Conservation (phyloP, 2,888 invertebrate species). For the Isoperla grammatica region DNA sequence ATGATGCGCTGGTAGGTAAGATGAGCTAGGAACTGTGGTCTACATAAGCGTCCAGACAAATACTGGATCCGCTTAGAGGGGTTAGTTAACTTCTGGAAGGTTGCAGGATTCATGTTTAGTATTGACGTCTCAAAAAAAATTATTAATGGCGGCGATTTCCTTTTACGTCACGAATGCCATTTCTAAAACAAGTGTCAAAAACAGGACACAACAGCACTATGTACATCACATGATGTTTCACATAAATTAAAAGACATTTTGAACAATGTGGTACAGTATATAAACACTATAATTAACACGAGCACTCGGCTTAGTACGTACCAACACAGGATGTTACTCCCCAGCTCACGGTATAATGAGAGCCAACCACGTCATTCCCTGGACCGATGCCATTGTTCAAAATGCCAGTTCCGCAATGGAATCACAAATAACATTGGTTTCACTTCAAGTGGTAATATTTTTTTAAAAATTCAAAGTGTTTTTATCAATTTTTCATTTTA, state of each 20-base stretch:
- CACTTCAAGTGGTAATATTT: slow-evolving; percentile 4
- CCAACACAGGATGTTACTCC: slow-evolving; percentile 13
- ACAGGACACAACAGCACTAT: slow-evolving; percentile 29
- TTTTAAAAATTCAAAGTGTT: slow-evolving; percentile 22
- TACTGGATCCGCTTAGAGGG: background rate
- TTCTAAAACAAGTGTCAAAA: slow-evolving; percentile 31
- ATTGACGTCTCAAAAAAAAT: slow-evolving; percentile 7
- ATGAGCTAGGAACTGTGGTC: slow-evolving; percentile 25
- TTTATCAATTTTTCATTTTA: slow-evolving; percentile 22
- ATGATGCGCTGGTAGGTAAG: too few species aligned
- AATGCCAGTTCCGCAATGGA: slow-evolving; percentile 24
- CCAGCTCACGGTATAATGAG: slow-evolving; percentile 10
- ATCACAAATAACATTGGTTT: slow-evolving; percentile 25
- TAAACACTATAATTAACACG: background rate
- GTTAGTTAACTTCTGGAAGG: slow-evolving; percentile 25
- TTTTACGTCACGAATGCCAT: slow-evolving; percentile 29
- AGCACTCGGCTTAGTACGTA: slow-evolving; percentile 2
- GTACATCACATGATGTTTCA: slow-evolving; percentile 30
- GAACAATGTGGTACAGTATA: slow-evolving; percentile 31
- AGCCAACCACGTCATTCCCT: background rate
- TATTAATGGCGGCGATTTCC: slow-evolving; percentile 9
- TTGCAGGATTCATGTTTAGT: slow-evolving; percentile 27
- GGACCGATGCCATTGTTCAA: slow-evolving; percentile 28
- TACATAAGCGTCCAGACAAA: too few species aligned
- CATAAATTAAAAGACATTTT: slow-evolving; percentile 30